phyloP scores from a whole-genome alignment of 2,113 vertebrate species.

The Shinisaurus crocodilurus region DNA sequence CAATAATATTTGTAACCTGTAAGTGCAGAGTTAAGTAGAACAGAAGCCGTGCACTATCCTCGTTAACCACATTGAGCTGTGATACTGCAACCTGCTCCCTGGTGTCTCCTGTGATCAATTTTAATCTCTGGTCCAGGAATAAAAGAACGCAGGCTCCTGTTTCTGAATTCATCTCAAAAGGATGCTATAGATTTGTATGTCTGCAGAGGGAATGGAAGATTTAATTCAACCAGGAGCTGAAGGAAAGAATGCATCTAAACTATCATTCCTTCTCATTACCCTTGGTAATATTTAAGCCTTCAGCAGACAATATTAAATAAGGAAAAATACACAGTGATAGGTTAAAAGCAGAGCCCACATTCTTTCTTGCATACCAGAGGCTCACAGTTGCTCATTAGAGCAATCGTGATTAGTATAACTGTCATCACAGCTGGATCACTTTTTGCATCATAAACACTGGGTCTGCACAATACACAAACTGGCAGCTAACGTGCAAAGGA shows the following conservation, averaged over 20 bases:
- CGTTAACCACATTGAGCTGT: slow-evolving; percentile 76
- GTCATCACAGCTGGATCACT: slow-evolving; percentile 29
- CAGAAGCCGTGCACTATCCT: slow-evolving; percentile 69
- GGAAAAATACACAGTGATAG: slow-evolving; percentile 43
- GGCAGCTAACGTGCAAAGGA: slow-evolving; percentile 28
- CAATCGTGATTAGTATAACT: slow-evolving; percentile 24
- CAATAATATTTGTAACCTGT: slow-evolving; percentile 77
- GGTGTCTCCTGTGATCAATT: slow-evolving; percentile 80
- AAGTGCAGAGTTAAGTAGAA: slow-evolving; percentile 68
- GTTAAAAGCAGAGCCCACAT: slow-evolving; percentile 32
- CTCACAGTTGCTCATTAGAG: slow-evolving; percentile 32
- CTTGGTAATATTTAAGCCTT: slow-evolving; percentile 36
- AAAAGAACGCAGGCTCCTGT: slow-evolving; percentile 69
- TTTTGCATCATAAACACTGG: slow-evolving; percentile 38
- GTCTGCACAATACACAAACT: slow-evolving; percentile 48
- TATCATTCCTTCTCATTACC: slow-evolving; percentile 65
- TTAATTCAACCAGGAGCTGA: slow-evolving; percentile 69
- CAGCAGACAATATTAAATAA: slow-evolving; percentile 48
- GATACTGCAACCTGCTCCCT: slow-evolving; percentile 71
- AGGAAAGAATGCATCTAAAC: slow-evolving; percentile 69
- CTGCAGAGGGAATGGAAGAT: slow-evolving; percentile 64
- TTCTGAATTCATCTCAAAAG: slow-evolving; percentile 74
- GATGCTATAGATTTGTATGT: slow-evolving; percentile 74
- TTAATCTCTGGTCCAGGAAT: slow-evolving; percentile 78
- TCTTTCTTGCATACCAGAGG: slow-evolving; percentile 35